Conservation (phyloP, 2,113 vertebrate genomes). For the Talpa occidentalis region DNA sequence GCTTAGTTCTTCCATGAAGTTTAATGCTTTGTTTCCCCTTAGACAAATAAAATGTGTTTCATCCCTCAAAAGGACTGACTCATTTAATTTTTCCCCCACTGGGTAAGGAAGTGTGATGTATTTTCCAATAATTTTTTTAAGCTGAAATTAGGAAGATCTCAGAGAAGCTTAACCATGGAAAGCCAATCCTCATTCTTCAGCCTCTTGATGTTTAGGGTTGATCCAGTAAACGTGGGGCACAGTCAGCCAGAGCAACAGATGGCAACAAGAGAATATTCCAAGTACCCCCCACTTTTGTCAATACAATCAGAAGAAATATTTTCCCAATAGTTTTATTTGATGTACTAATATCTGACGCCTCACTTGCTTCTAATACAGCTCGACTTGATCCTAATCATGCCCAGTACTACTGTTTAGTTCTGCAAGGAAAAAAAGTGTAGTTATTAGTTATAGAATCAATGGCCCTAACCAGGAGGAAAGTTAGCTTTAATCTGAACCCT, state of each 20-base stretch:
- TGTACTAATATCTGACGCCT: neutral
- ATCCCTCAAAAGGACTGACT: neutral
- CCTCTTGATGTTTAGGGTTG: neutral
- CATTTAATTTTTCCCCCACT: neutral
- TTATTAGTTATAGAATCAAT: neutral
- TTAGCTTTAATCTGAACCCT: neutral
- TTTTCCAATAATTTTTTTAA: conserved; percentile 46
- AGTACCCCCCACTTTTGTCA: neutral
- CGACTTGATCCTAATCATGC: neutral
- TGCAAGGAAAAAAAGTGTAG: neutral
- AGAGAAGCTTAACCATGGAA: neutral
- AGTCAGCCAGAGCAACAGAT: neutral
- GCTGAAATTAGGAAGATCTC: neutral
- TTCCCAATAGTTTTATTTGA: neutral
- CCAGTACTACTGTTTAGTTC: neutral
- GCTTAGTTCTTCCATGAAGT: neutral
- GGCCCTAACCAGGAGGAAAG: neutral
- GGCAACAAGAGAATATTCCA: neutral
- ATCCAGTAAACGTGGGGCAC: neutral
- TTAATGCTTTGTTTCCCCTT: neutral
- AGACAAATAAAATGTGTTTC: neutral
- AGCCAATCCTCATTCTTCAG: neutral
- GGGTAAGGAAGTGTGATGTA: neutral
- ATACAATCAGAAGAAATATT: neutral
- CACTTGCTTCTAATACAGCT: neutral